Evolutionary conservation across 2,797 vertebrate genomes (phyloP).

Genomic region (Pseudocheirus occidentalis): DNA sequence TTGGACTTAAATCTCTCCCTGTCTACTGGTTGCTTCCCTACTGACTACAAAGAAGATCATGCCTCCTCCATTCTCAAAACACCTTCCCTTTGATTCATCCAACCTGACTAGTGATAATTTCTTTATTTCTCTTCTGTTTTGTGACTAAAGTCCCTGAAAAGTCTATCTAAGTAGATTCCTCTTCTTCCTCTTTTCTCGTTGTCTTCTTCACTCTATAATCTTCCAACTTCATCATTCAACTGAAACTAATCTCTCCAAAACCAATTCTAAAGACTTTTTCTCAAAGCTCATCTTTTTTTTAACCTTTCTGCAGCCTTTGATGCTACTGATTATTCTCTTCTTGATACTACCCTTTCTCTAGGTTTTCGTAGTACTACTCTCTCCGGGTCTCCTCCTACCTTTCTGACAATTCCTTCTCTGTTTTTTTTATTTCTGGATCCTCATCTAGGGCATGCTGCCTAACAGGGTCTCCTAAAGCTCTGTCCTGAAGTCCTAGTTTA

Average conservation of each 20-base stretch:
- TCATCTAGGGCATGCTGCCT: background rate
- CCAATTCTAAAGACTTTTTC: background rate
- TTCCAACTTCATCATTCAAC: background rate
- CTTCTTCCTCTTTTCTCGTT: background rate
- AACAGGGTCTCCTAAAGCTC: background rate
- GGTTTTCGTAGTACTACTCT: background rate
- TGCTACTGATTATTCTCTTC: background rate
- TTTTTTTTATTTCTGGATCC: background rate
- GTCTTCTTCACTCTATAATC: background rate
- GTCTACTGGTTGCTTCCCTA: too few relatives aligned
- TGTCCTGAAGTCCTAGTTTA: background rate
- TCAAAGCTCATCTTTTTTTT: background rate
- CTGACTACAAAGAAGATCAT: too few relatives aligned
- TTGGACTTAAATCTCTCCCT: too few relatives aligned
- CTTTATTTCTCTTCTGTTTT: too few relatives aligned
- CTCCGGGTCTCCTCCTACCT: background rate
- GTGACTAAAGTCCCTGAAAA: background rate
- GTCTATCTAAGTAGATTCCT: background rate
- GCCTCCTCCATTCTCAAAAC: too few relatives aligned
- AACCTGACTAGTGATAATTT: too few relatives aligned
- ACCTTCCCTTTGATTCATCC: too few relatives aligned
- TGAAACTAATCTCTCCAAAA: background rate
- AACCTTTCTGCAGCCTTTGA: background rate
- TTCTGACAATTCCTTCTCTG: background rate
- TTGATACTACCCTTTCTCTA: background rate